Conservation (phyloP, 2,797 vertebrate species). For the Smutsia gigantea region DNA sequence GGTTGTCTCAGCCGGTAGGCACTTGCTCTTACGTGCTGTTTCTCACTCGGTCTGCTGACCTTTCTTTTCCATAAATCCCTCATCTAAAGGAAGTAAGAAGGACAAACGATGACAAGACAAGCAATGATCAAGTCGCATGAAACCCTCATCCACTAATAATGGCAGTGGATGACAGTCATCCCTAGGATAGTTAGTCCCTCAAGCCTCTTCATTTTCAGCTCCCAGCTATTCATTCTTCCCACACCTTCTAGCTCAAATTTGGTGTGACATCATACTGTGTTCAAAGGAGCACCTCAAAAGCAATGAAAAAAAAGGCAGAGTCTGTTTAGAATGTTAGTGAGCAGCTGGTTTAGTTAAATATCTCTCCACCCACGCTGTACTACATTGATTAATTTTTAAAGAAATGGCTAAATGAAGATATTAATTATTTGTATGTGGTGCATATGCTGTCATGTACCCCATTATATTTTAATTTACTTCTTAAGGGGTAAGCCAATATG, state of each 20-base stretch:
- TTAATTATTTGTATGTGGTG: slow-evolving; percentile 63
- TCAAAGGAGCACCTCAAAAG: neutral
- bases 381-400: slow-evolving; percentile 62
- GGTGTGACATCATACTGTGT: neutral
- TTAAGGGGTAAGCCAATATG: slow-evolving; percentile 46
- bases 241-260: neutral
- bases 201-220: neutral
- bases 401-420: slow-evolving; percentile 64
- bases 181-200: neutral
- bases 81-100: neutral
- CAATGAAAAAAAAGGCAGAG: neutral
- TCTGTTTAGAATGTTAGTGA: neutral
- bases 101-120: neutral
- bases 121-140: neutral
- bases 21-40: neutral
- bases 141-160: neutral
- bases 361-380: neutral
- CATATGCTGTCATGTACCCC: neutral
- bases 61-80: neutral
- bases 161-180: neutral
- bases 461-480: slow-evolving; percentile 68
- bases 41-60: neutral
- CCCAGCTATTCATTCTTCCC: neutral
- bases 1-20: no score
- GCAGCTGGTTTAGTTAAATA: slow-evolving; percentile 34